Conservation (phyloP, 2,888 invertebrate species). For the Allygus modestus region DNA sequence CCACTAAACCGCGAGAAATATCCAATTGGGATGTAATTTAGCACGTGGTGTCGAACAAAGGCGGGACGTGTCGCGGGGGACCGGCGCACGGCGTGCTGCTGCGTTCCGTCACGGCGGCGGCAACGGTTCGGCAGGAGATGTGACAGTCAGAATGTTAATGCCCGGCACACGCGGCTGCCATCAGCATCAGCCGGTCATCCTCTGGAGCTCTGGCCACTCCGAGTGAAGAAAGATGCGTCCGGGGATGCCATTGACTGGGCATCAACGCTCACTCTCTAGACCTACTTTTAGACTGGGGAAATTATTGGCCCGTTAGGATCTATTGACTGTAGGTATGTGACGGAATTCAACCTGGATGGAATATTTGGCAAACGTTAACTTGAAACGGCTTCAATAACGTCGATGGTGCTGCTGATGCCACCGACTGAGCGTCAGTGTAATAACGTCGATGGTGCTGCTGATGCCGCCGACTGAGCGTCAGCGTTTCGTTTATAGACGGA, state of each 20-base stretch:
- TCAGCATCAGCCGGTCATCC: constrained; percentile 18
- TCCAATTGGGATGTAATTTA: constrained; percentile 62
- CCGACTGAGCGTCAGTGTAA: no score
- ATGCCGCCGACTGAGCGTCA: no score
- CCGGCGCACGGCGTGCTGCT: not conserved
- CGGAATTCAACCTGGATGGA: no score
- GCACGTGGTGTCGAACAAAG: constrained; percentile 60
- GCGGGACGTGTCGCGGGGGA: constrained; percentile 14
- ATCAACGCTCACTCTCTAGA: no score
- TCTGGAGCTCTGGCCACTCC: not conserved
- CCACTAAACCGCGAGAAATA: constrained; percentile 57
- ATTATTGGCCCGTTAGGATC: no score
- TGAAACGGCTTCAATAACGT: no score
- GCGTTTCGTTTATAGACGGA: no score
- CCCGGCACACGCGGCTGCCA: constrained; percentile 45
- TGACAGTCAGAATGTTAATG: constrained; percentile 59
- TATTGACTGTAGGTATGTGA: no score
- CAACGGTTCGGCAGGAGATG: constrained; percentile 36
- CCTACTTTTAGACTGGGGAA: no score
- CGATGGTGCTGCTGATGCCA: no score
- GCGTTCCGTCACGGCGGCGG: constrained; percentile 11
- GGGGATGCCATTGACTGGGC: not conserved
- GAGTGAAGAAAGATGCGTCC: not conserved
- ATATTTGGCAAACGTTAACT: no score
- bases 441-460: no score